Evolutionary conservation across 37 sponge, comb jelly and placozoan species (phyloP).

Genomic region (Ephydatia muelleri): DNA sequence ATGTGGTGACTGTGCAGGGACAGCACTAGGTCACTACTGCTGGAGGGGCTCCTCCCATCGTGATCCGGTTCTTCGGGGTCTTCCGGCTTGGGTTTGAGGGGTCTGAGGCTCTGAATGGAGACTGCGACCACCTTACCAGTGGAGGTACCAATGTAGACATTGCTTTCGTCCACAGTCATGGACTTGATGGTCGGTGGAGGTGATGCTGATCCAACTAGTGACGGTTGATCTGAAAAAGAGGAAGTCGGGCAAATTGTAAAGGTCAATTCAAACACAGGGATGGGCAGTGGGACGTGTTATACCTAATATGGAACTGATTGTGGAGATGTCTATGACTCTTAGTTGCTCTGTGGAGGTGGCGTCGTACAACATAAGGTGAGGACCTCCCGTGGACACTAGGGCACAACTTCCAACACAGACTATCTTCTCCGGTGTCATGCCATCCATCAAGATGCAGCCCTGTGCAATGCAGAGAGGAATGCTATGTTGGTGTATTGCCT

Average conservation of each 20-base stretch:
- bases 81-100: background rate
- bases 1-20: constrained; percentile 49
- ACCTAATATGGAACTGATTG: constrained; percentile 32
- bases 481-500: background rate
- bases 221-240: background rate
- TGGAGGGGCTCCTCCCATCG: background rate
- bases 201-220: background rate
- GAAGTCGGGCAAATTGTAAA: background rate
- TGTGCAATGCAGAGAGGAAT: background rate
- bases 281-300: background rate
- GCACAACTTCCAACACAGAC: constrained; percentile 28
- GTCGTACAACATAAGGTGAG: constrained; percentile 37
- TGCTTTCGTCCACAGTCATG: constrained; percentile 14
- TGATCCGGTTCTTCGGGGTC: background rate
- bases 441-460: constrained; percentile 47
- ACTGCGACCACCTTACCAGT: constrained; percentile 37
- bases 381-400: constrained; percentile 8
- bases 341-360: constrained; percentile 9
- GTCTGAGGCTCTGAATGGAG: constrained; percentile 11
- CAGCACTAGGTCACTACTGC: background rate
- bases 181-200: constrained; percentile 22
- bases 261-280: background rate
- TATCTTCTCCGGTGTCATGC: constrained; percentile 18
- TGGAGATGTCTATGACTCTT: constrained; percentile 36
- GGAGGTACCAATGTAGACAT: constrained; percentile 45